These are phyloP conservation scores for Ephydatia muelleri DNA, from an alignment of 37 sponge, comb jelly and placozoan genomes.

Conservation along the genomic window DNA sequence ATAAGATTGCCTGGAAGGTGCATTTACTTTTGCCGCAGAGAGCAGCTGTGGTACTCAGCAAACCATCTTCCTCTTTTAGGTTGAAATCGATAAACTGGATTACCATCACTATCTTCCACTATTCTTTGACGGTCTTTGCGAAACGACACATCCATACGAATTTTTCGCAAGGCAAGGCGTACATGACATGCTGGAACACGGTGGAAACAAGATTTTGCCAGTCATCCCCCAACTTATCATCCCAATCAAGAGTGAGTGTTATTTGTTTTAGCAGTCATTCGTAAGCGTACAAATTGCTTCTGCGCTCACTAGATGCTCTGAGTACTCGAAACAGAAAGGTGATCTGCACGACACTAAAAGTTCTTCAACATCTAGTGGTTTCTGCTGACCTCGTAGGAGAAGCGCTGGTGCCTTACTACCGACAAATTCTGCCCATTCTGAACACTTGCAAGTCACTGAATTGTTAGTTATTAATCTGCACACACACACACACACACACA, in stretches of 20 bases:
- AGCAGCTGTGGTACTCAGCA: not conserved
- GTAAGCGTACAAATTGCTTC: no score
- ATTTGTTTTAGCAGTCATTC: not conserved
- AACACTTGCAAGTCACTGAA: slow-evolving; percentile 94
- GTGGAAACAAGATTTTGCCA: slow-evolving; percentile 88
- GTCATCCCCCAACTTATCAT: slow-evolving; percentile 99
- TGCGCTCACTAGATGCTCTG: slow-evolving; percentile 87
- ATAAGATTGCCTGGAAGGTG: slow-evolving; percentile 99
- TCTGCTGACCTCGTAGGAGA: slow-evolving; percentile 96
- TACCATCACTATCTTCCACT: slow-evolving; percentile 98
- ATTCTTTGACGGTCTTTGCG: slow-evolving; percentile 98
- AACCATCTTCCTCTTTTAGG: slow-evolving; percentile 46
- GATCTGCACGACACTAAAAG: slow-evolving; percentile 94
- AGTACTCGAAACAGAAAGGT: slow-evolving; percentile 86
- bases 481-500: not conserved
- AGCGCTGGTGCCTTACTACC: slow-evolving; percentile 97
- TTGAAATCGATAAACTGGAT: slow-evolving; percentile 97
- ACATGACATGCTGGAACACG: slow-evolving; percentile 99
- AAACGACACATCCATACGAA: slow-evolving; percentile 95
- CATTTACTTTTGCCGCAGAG: not conserved
- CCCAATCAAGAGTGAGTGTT: slow-evolving; percentile 89
- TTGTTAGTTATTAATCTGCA: slow-evolving; percentile 54
- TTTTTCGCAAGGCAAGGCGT: slow-evolving; percentile 99
- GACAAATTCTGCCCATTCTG: slow-evolving; percentile 96
- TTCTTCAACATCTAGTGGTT: slow-evolving; percentile 92